A percentile compares a stretch with the other conserved stretches of the same genome.
Conservation (phyloP, 1,140 invertebrate species). For the Drosophila kepulauana region DNA sequence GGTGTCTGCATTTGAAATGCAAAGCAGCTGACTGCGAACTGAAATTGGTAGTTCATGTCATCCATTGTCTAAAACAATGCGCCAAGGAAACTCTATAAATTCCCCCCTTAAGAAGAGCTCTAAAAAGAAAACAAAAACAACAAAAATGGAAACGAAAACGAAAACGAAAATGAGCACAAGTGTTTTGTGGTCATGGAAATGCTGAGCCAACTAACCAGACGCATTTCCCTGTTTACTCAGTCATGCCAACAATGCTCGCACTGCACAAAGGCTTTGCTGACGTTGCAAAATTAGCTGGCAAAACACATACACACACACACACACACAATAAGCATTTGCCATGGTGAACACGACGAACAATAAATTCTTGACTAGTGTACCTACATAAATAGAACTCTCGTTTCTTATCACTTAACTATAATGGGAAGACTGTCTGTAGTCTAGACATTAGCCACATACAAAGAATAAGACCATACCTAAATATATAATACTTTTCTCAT, state of each 20-base stretch:
- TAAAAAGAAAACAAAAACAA: not conserved
- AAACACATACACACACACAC: not conserved
- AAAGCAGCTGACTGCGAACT: conserved; percentile 33
- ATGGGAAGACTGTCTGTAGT: no score
- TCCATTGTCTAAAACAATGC: conserved; percentile 50
- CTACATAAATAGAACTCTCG: no score
- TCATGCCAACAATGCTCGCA: not conserved
- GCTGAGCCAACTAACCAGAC: conserved; percentile 17
- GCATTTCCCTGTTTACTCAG: not conserved
- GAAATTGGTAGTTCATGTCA: conserved; percentile 39
- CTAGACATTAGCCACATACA: no score
- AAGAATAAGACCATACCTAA: not conserved
- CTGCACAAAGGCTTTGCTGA: conserved; percentile 16
- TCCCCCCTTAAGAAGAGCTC: conserved; percentile 15
- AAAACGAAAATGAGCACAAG: conserved; percentile 35
- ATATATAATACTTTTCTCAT: not conserved
- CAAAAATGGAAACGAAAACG: conserved; percentile 4
- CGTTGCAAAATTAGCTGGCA: conserved; percentile 41
- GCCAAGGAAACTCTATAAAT: conserved; percentile 40
- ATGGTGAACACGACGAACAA: not conserved
- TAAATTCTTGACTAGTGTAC: not conserved
- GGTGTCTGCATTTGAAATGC: conserved; percentile 47
- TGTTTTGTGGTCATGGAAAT: conserved; percentile 36
- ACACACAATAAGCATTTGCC: not conserved
- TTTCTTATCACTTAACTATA: no score